Base-by-base conservation (phyloP, 1,140 invertebrate species). In the Drosophila sproati region DNA sequence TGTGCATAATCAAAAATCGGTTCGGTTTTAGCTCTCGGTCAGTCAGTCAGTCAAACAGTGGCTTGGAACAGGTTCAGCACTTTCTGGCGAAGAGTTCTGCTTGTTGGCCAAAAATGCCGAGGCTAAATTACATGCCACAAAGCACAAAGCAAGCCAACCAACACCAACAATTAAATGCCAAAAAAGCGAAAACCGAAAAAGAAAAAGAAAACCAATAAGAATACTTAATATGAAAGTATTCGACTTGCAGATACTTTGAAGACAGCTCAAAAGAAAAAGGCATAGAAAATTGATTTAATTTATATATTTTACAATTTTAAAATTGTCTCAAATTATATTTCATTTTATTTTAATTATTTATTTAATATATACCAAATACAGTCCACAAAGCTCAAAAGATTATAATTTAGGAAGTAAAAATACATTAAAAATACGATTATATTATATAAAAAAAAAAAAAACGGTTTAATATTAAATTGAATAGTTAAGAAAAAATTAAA, bases 101-200 rank as follows among this genome's bases (percentile, higher is more conserved):
- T 73, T 32, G 69, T 20, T 20, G 20, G 20, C 60, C 68, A 78
- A 81, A 68, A 35, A 66, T 57, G 64, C 45, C 63, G 54, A 39
- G n/a, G 10, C 41, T 45, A 73, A 60, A 56, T 60, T 63, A 60
- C 43, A 50, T 35, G 8, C 34, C 47, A 60, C 12, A 47, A 47
- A 20, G 20, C 20, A 60, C 12, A 47, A 47, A 35, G 43, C 50
- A 34, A 52, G 35, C 48, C 8, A 55, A 10, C 37, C 37, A 56
- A 55, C 31, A 55, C 8, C 20, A 63, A 55, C 3, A 43, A 45
- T 51, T 67, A 70, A 69, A 73, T 61, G 61, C 68, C 73, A 81
- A 75, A 80, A 80, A 80, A 80, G 78, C 78, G 78, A 80, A 81
- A 81, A 77, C 59, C 68, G 10, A 51, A 63, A 60, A 32, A 2